Evolutionary conservation across 2,797 vertebrate genomes (phyloP).

Genomic region (Epinephelus malabaricus): DNA sequence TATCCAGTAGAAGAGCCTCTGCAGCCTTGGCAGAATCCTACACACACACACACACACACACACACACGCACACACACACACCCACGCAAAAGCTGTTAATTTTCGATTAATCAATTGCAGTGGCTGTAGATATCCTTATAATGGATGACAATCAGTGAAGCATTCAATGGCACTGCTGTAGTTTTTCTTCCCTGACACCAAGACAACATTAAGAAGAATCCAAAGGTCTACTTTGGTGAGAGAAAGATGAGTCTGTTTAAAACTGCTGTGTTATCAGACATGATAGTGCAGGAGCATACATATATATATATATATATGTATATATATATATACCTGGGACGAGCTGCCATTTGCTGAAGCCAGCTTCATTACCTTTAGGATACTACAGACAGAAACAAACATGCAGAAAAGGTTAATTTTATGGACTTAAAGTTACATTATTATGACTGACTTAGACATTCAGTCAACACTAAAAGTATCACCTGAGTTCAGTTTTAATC

Average conservation of each 20-base stretch:
- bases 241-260: constrained; percentile 10
- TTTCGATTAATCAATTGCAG: constrained; percentile 70
- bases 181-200: constrained; percentile 65
- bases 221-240: constrained; percentile 40
- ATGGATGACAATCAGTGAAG: constrained; percentile 67
- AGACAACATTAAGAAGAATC: constrained; percentile 51
- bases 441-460: constrained; percentile 6
- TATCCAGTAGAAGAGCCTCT: constrained; percentile 90
- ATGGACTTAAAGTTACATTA: not conserved
- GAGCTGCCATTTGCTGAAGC: constrained; percentile 91
- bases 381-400: constrained; percentile 82
- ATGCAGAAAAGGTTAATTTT: not conserved
- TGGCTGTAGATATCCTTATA: constrained; percentile 63
- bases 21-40: constrained; percentile 91
- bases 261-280: not conserved
- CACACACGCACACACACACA: constrained; percentile 34
- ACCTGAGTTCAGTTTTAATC: constrained; percentile 99
- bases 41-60: constrained; percentile 47
- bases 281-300: not conserved
- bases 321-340: constrained; percentile 87
- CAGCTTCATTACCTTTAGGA: constrained; percentile 97
- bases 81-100: constrained; percentile 56
- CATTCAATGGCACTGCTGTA: constrained; percentile 62
- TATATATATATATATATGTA: constrained; percentile 80
- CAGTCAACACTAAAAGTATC: constrained; percentile 37